Conservation (phyloP, 2,797 vertebrate species). For the Fringilla coelebs region DNA sequence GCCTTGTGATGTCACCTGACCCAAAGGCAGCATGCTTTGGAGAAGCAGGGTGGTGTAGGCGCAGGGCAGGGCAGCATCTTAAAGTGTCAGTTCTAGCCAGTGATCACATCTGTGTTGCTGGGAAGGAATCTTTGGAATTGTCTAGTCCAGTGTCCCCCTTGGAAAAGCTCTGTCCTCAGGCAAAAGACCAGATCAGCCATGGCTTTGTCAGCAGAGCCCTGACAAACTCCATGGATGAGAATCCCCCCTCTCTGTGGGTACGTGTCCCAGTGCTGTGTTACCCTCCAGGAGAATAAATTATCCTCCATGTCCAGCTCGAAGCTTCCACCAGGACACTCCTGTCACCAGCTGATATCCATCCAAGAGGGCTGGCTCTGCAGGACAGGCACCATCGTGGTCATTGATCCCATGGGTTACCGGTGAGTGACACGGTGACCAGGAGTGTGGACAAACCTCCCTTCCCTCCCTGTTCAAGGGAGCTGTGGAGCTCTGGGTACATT, state of each 20-base stretch:
- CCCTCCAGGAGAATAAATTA: not conserved
- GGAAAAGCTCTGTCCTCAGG: not conserved
- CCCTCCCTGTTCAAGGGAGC: accelerated
- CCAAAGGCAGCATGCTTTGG: not conserved
- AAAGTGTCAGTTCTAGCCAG: accelerated
- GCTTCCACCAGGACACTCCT: not conserved
- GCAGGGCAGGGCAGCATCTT: not conserved
- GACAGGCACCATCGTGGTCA: not conserved
- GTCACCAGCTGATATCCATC: accelerated
- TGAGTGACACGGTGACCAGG: not conserved
- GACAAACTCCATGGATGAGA: too few species aligned
- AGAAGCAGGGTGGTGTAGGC: not conserved
- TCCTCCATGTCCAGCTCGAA: not conserved
- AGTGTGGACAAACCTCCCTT: not conserved
- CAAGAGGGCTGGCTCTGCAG: not conserved
- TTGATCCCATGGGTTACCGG: not conserved
- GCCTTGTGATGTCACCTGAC: not conserved
- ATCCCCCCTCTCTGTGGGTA: not conserved
- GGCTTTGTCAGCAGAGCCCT: not conserved
- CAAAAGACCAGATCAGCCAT: not conserved
- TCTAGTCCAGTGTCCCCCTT: not conserved
- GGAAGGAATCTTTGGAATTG: not conserved
- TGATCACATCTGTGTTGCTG: not conserved
- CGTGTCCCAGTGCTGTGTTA: not conserved
- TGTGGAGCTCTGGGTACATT: not conserved